phyloP scores from a whole-genome alignment of 2,113 vertebrate genomes.

The Phyllostomus hastatus region DNA sequence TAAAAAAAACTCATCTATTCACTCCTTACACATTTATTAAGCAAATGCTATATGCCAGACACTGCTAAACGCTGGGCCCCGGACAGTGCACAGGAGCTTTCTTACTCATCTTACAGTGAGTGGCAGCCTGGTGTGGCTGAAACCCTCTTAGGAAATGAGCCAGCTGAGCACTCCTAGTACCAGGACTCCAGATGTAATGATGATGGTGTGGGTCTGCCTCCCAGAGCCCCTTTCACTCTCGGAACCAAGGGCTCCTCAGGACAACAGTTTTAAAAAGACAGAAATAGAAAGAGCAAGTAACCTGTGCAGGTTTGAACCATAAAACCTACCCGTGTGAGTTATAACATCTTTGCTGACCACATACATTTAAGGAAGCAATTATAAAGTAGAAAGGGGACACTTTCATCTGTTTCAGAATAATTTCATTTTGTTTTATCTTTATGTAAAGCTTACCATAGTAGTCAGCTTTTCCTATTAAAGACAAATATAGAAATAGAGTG shows the following conservation, averaged over 20 bases:
- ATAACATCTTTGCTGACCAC: neutral
- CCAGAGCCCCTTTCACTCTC: neutral
- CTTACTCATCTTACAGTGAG: neutral
- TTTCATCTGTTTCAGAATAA: neutral
- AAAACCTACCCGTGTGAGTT: neutral
- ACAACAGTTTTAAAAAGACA: neutral
- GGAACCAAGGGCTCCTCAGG: neutral
- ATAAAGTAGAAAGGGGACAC: neutral
- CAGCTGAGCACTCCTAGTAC: neutral
- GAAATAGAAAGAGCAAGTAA: neutral
- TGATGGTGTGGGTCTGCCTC: neutral
- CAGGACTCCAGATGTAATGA: neutral
- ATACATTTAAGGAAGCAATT: neutral
- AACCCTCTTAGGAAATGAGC: neutral
- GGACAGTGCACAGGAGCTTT: too few relatives aligned
- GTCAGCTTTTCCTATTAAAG: neutral
- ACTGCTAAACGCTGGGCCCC: neutral
- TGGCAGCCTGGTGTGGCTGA: accelerated
- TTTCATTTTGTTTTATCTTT: neutral
- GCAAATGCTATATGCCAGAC: neutral
- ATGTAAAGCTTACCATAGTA: neutral
- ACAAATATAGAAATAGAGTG: neutral
- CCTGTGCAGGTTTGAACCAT: neutral
- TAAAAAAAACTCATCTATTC: neutral
- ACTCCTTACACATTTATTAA: neutral